Percentiles rank a stretch among this genome's conserved stretches.
phyloP scores from a whole-genome alignment of 2,797 vertebrate species.

The Ara ararauna region DNA sequence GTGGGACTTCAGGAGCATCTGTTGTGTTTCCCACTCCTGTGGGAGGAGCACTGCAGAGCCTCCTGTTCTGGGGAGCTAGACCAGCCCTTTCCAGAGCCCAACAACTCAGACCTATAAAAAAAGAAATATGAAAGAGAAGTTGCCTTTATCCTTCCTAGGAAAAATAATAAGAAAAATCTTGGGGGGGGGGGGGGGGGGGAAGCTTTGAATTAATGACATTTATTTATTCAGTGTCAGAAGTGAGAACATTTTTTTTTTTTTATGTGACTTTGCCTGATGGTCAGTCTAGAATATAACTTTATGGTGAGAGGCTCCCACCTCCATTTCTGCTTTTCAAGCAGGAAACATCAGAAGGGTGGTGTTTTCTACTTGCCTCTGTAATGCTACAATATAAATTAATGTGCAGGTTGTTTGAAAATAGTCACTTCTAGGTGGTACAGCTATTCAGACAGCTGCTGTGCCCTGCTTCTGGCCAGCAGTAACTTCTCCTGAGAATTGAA shows the following conservation, averaged over 20 bases:
- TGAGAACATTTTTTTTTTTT: not conserved
- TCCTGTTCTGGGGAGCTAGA: not conserved
- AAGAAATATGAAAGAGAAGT: not conserved
- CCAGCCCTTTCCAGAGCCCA: not conserved
- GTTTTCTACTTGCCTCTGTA: not conserved
- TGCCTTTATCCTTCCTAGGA: not conserved
- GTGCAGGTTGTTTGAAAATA: not conserved
- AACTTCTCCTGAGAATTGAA: not conserved
- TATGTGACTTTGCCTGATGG: not conserved
- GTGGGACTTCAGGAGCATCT: not conserved
- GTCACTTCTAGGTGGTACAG: not conserved
- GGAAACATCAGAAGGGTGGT: not conserved
- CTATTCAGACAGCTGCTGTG: not conserved
- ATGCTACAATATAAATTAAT: accelerated
- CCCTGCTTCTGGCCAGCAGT: not conserved
- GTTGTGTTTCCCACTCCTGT: accelerated
- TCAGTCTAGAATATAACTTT: not conserved
- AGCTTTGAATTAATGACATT: not conserved
- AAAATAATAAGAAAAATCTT: not conserved
- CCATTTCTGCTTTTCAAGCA: not conserved
- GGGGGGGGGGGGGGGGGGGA: too few species aligned
- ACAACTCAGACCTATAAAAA: not conserved
- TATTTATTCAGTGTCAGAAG: not conserved
- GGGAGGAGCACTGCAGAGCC: not conserved
- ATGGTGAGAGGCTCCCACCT: not conserved